Percentiles rank a stretch among this genome's conserved stretches.
Conservation (phyloP, 1,140 invertebrate species). For the Hesperophylax magnus region DNA sequence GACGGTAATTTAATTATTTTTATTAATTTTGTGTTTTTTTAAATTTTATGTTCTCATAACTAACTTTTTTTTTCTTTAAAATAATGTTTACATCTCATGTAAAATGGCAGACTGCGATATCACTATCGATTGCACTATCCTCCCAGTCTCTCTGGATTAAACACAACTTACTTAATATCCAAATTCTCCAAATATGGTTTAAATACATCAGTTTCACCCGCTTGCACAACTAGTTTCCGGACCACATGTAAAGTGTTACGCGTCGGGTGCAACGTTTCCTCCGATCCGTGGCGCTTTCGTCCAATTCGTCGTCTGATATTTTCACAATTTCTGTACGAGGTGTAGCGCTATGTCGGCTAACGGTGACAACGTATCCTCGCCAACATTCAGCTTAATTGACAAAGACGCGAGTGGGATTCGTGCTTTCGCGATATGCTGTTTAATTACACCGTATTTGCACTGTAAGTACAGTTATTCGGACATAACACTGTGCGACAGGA, state of each 20-base stretch:
- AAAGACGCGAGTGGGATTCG: not conserved
- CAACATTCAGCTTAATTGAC: not conserved
- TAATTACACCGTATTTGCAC: constrained; percentile 32
- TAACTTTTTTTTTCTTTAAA: too few species aligned
- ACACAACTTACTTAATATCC: too few species aligned
- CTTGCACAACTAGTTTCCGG: too few species aligned
- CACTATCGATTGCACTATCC: too few species aligned
- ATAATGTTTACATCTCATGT: too few species aligned
- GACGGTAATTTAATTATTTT: too few species aligned
- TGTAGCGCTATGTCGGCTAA: constrained; percentile 36
- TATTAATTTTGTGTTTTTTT: too few species aligned
- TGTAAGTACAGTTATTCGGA: constrained; percentile 44
- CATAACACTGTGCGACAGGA: not conserved
- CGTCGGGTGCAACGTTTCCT: constrained; percentile 12
- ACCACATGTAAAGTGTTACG: not conserved
- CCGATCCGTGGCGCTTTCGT: not conserved
- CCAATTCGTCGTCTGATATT: not conserved
- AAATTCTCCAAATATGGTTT: too few species aligned
- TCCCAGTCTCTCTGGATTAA: too few species aligned
- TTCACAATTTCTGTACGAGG: not conserved
- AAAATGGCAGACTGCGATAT: too few species aligned
- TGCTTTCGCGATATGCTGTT: constrained; percentile 40
- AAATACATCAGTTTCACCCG: too few species aligned
- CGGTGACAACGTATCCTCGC: not conserved
- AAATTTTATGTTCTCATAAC: too few species aligned